Percentiles rank a stretch among this genome's conserved stretches.
phyloP scores from a whole-genome alignment of 1,140 invertebrate species.

The Drosophila sulfurigaster region DNA sequence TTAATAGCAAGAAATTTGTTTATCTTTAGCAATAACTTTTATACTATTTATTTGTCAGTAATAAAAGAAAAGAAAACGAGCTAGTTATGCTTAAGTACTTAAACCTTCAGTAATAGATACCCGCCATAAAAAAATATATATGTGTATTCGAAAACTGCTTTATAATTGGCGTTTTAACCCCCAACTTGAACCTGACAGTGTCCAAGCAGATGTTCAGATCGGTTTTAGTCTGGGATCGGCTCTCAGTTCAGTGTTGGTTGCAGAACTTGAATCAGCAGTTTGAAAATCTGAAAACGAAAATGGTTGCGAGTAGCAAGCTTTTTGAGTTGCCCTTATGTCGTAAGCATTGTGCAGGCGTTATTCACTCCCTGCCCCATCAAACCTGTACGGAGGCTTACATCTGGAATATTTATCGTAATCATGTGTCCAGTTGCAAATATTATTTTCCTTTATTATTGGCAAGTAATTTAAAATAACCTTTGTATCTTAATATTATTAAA shows the following conservation, averaged over 20 bases:
- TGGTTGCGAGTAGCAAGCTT: slow-evolving; percentile 64
- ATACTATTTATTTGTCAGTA: no score
- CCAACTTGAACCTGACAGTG: slow-evolving; percentile 15
- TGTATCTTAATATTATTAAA: not conserved
- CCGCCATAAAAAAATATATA: not conserved
- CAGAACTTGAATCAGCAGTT: slow-evolving; percentile 19
- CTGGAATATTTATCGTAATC: slow-evolving; percentile 65
- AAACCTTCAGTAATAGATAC: slow-evolving; percentile 1
- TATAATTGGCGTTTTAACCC: slow-evolving; percentile 54
- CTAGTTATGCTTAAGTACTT: not conserved
- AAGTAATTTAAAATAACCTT: not conserved
- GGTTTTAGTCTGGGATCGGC: not conserved
- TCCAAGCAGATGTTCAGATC: not conserved
- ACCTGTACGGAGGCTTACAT: slow-evolving; percentile 52
- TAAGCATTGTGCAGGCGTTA: slow-evolving; percentile 37
- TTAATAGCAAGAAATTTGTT: no score
- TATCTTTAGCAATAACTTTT: no score
- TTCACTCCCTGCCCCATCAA: slow-evolving; percentile 52
- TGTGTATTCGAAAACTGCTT: not conserved
- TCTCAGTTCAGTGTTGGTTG: not conserved
- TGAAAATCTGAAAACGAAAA: slow-evolving; percentile 8
- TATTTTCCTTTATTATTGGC: slow-evolving; percentile 64
- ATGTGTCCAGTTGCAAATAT: slow-evolving; percentile 62
- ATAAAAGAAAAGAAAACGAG: slow-evolving; percentile 1
- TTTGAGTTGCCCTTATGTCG: slow-evolving; percentile 43